Evolutionary conservation across 2,797 vertebrate genomes (phyloP), one percentile per base, ranked within the genome.

Genomic region (Chaetodon trifasciatus): DNA sequence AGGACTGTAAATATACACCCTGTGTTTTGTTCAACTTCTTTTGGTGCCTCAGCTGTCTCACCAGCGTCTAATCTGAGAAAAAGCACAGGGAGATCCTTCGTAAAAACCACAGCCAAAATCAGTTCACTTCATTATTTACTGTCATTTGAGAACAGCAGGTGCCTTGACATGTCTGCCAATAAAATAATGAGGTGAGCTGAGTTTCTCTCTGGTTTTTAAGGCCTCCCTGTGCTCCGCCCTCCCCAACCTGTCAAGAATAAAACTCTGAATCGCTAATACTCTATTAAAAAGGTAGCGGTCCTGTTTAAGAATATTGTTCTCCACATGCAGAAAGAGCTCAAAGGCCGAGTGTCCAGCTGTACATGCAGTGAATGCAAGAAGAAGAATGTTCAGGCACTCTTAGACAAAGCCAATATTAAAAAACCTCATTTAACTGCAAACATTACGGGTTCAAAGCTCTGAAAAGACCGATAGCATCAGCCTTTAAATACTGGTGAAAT

Each of bases 151-250:
- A 69, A 46, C 9, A 13, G 64, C 81, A 56, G 56, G 57, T 66
- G 82, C 61, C 68, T 82, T 70, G 42, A 72, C 81, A 66, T 23
- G 68, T 83, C 70, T n/a, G 55, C 69, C 60, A 55, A 13, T 60
- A 53, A 47, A 56, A 70, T 37, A 70, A 73, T 50, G 65, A 78
- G 55, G 42, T 46, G 28, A 68, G 53, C 19, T 0, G n/a, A 73
- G 40, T 28, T 76, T 40, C 4, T n/a, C 11, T 24, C 58, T 8
- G 42, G 28, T 65, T 62, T 50, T 65, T 12, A 40, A 72, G 64
- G 60, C 10, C 35, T 76, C 13, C 2, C 35, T 63, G 49, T 66
- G 21, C 40, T 47, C 13, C 17, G 8, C 61, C 69, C 65, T 15
- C 16, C 60, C 4, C 12, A 24, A 9, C n/a, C 17, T 46, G 35